phyloP scores from a whole-genome alignment of 2,797 vertebrate genomes.

The Macrochelys suwanniensis region DNA sequence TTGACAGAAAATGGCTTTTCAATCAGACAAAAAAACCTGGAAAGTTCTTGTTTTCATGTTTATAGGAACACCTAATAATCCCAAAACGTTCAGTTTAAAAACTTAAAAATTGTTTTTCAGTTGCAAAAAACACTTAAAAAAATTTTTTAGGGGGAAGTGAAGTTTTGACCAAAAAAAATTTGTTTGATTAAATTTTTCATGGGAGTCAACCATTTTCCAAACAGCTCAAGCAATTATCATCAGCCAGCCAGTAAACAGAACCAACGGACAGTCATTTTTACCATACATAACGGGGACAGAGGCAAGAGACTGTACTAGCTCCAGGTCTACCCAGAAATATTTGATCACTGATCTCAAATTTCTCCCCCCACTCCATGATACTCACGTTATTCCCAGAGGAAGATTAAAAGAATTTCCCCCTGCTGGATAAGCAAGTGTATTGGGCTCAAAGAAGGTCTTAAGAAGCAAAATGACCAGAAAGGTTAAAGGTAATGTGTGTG shows the following conservation, averaged over 20 bases:
- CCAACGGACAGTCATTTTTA: neutral
- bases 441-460: neutral
- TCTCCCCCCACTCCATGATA: neutral
- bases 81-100: constrained; percentile 58
- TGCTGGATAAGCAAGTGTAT: neutral
- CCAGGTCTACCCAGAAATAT: neutral
- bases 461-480: constrained; percentile 9
- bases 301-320: neutral
- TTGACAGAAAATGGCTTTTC: constrained; percentile 71
- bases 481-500: constrained; percentile 18
- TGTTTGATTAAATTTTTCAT: neutral
- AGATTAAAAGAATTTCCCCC: constrained; percentile 3
- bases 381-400: constrained; percentile 25
- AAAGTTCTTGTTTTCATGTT: constrained; percentile 53
- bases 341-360: neutral
- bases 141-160: neutral
- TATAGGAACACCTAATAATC: constrained; percentile 66
- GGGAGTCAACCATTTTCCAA: neutral
- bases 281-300: neutral
- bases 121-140: neutral
- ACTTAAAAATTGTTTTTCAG: neutral
- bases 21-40: constrained; percentile 64
- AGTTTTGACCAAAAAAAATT: neutral
- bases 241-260: neutral
- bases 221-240: neutral